Percentiles rank a stretch among this genome's conserved stretches.
These are phyloP conservation scores for Caenorhabditis japonica DNA, from an alignment of 2,888 invertebrate genomes.

Conservation along the genomic window DNA sequence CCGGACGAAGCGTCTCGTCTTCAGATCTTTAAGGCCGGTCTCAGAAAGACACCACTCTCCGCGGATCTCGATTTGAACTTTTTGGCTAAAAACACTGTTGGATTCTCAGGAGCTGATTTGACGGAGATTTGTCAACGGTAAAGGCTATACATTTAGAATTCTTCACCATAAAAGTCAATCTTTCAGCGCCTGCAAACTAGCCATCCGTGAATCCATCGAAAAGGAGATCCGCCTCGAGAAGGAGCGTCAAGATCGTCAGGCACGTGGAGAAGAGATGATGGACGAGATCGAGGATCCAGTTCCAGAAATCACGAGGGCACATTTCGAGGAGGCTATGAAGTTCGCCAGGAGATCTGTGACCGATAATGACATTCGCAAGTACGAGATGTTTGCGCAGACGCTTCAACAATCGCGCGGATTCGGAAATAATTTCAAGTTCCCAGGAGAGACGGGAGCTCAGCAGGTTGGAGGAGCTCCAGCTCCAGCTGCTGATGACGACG, in stretches of 20 bases:
- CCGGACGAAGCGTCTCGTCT: slow-evolving; percentile 98
- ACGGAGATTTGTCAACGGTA: slow-evolving; percentile 98
- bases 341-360: slow-evolving; percentile 87
- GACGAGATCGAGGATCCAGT: slow-evolving; percentile 86
- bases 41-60: slow-evolving; percentile 74
- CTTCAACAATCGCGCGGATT: slow-evolving; percentile 99
- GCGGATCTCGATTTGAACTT: slow-evolving; percentile 89
- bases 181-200: slow-evolving; percentile 90
- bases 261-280: slow-evolving; percentile 81
- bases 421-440: slow-evolving; percentile 89
- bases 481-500: slow-evolving; percentile 24
- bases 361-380: slow-evolving; percentile 99
- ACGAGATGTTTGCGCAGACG: slow-evolving; percentile 99
- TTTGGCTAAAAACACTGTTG: slow-evolving; percentile 85
- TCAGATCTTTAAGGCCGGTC: slow-evolving; percentile 90
- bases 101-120: slow-evolving; percentile 98
- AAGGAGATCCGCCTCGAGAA: slow-evolving; percentile 92
- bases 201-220: slow-evolving; percentile 97
- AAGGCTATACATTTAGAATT: too few relatives aligned
- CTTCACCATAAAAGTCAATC: too few relatives aligned
- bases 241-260: slow-evolving; percentile 83
- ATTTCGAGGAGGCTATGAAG: slow-evolving; percentile 89
- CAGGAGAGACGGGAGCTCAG: slow-evolving; percentile 51
- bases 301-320: slow-evolving; percentile 95
- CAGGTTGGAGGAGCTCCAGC: not conserved